Evolutionary conservation across 2,797 vertebrate genomes (phyloP).

Genomic region (Centropyge bicolor): DNA sequence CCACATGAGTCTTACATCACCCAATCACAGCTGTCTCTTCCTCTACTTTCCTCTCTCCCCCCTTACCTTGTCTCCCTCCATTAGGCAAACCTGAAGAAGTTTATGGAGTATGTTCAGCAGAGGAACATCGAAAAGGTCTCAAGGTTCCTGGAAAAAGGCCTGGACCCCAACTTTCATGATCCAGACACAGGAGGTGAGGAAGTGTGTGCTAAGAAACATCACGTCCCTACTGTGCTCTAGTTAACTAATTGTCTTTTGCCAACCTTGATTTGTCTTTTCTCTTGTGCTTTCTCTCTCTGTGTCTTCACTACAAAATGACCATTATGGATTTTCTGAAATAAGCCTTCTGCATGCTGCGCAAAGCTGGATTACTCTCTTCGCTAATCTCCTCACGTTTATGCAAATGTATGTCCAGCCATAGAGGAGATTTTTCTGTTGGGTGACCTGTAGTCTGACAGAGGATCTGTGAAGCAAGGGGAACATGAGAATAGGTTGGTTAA

Average conservation of each 20-base stretch:
- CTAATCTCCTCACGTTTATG: constrained; percentile 82
- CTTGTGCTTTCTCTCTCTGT: not conserved
- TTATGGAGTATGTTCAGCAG: constrained; percentile 95
- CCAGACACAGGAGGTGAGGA: constrained; percentile 94
- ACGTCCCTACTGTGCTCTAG: not conserved
- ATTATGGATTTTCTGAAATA: constrained; percentile 71
- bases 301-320: constrained; percentile 55
- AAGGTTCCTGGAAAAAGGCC: constrained; percentile 95
- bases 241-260: constrained; percentile 24
- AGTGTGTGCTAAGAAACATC: not conserved
- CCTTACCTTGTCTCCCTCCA: constrained; percentile 61
- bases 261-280: constrained; percentile 37
- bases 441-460: constrained; percentile 74
- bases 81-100: constrained; percentile 98
- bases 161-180: constrained; percentile 98
- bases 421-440: constrained; percentile 71
- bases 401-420: constrained; percentile 79
- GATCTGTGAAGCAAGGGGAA: constrained; percentile 37
- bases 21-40: constrained; percentile 74
- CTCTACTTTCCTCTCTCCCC: constrained; percentile 39
- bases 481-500: constrained; percentile 53
- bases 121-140: constrained; percentile 92
- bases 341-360: constrained; percentile 60
- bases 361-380: constrained; percentile 76
- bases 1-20: constrained; percentile 76